phyloP scores from a whole-genome alignment of 2,797 vertebrate species.

The Sphenodon punctatus region DNA sequence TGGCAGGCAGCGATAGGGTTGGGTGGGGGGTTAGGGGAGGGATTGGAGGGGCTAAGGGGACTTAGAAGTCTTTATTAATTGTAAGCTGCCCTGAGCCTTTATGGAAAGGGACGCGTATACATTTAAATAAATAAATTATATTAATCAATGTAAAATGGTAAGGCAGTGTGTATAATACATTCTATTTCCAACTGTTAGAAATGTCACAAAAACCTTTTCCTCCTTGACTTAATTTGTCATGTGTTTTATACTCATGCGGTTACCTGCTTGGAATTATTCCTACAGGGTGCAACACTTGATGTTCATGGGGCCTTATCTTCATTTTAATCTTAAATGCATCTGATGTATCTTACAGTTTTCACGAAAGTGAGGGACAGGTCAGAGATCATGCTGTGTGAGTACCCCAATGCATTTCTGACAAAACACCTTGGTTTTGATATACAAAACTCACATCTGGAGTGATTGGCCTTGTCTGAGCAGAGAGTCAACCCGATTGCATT shows the following conservation, averaged over 20 bases:
- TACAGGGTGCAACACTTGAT: neutral
- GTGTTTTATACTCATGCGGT: neutral
- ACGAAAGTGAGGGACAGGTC: neutral
- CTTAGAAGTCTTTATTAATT: too few species aligned
- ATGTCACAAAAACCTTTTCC: neutral
- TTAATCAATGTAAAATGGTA: too few species aligned
- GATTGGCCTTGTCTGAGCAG: neutral
- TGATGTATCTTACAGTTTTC: neutral
- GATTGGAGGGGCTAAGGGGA: too few species aligned
- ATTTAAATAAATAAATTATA: too few species aligned
- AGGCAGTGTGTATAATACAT: too few species aligned
- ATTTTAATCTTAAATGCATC: neutral
- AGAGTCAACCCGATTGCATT: neutral
- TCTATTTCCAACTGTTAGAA: too few species aligned
- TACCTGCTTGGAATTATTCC: neutral
- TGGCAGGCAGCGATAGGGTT: too few species aligned
- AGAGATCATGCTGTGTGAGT: neutral
- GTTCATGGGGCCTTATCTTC: neutral
- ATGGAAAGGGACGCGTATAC: too few species aligned
- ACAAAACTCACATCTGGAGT: fast-evolving
- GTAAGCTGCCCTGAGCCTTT: too few species aligned
- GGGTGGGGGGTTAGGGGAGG: too few species aligned
- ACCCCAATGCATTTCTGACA: neutral
- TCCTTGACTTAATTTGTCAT: neutral
- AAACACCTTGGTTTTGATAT: neutral